Evolutionary conservation across 1,140 invertebrate genomes (phyloP), one percentile per base, ranked within the genome.

Genomic region (Pachypeltis micranthus): DNA sequence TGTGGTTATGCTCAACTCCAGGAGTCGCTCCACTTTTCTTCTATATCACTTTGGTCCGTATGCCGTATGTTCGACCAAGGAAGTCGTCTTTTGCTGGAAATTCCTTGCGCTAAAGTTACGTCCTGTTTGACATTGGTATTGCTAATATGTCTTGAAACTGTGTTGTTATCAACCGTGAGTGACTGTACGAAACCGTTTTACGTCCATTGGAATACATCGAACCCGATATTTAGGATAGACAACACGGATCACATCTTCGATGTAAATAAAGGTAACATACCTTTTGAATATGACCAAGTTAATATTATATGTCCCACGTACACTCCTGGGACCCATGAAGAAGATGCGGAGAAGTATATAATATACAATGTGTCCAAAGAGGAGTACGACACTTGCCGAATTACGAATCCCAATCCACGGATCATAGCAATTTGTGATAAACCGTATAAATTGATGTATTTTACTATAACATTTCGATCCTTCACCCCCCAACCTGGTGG

Each of bases 221-320:
- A 90, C 74, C 87, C 83, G 70, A 85, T 85, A 84, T 96, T 96
- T 79, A 85, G 92, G 74, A 95, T 96, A 83, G 92, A 96, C 81
- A 96, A 96, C 76, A 96, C 92, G 27, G 93, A 96, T 77, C 92
- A 96, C 76, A 93, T 96, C 74, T 94, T 95, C 74, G 92, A 95
- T 76, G 88, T 96, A 65, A 96, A 96, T 79, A 90, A 92, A 76
- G 90, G 90, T 66, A 95, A 94, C 77, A 82, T 88, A 65, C 86
- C 88, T 70, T 93, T 92, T 74, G 91, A 94, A 74, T 96, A 93
- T 76, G 93, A 96, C 73, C 91, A 95, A 78, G 91, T 94, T 67
- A 93, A 95, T 73, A 91, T 96, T 73, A 92, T 95, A 72, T 96
- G 93, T 81, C 92, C 93, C 16, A 88, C 90, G 19, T 95, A 95